Evolutionary conservation across 2,888 invertebrate genomes (phyloP), one percentile per base, ranked within the genome.

Genomic region (Leucophenga montana): DNA sequence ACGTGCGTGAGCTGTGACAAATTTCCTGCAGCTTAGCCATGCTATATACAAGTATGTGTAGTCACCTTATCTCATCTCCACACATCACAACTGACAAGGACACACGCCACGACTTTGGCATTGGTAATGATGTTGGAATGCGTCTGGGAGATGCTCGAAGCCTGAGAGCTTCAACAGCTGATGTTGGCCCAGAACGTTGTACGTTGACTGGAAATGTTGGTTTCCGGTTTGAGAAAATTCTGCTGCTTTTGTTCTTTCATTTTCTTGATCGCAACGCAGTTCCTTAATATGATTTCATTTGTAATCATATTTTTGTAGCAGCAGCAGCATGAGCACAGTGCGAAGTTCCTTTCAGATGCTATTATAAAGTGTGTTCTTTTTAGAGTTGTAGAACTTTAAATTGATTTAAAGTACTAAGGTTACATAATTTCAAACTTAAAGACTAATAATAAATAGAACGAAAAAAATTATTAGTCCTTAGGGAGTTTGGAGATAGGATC

Each of bases 251-350:
- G 18, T 53, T 53, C 39, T 1, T n/a, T 46, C n/a, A 2, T 14
- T 48, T 48, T 22, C 33, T 48, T 64, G 22, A 27, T 27, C 56
- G 22, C 56, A 14, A 22, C 46, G 48, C 62, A 48, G 46, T 64
- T 64, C 62, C 39, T 39, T 64, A 64, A 64, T 64, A 64, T 64
- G 62, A 64, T 64, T 64, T 64, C 62, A 64, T 64, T 64, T 64
- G 48, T 64, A 64, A 64, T 64, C 62, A 64, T 64, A 64, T 64
- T 64, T 64, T 64, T 46, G 50, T 16, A 16, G 16, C 50, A 50
- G 16, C 33, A 8, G 48, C 16, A 48, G 48, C 11, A 16, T 6
- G 13, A 48, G 48, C n/a, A n/a, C n/a, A n/a, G n/a, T 48, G 48
- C 13, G 48, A 48, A 48, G 11, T 48, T 56, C n/a, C n/a, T n/a